Evolutionary conservation across 2,113 vertebrate species (phyloP).

Genomic region (Struthidea cinerea): DNA sequence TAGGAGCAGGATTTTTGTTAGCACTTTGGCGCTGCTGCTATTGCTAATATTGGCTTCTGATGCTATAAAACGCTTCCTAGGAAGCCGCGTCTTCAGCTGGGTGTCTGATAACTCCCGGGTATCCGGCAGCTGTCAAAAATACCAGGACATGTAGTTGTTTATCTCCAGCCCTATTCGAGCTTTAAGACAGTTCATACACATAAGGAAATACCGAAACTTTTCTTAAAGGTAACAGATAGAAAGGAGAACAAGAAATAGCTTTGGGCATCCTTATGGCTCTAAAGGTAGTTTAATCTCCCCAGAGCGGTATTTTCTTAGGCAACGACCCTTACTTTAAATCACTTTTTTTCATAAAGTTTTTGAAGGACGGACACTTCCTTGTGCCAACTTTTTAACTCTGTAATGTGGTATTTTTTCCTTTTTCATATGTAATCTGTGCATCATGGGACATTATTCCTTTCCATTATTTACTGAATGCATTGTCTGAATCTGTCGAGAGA

Average conservation of each 20-base stretch:
- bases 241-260: neutral
- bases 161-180: neutral
- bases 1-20: neutral
- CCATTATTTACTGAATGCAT: neutral
- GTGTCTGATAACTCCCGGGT: neutral
- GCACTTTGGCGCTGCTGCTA: rapidly evolving
- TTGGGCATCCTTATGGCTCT: neutral
- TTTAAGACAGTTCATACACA: neutral
- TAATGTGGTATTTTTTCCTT: neutral
- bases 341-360: neutral
- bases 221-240: neutral
- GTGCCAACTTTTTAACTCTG: neutral
- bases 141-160: neutral
- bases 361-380: neutral
- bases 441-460: neutral
- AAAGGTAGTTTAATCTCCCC: neutral
- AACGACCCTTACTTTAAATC: neutral
- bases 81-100: neutral
- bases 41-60: neutral
- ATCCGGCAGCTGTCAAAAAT: neutral
- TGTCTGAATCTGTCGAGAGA: neutral
- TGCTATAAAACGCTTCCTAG: neutral
- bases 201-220: neutral
- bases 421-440: neutral
- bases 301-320: neutral